A percentile compares a stretch with the other conserved stretches of the same genome.
These are phyloP conservation scores for Champsocephalus esox DNA, from an alignment of 2,797 vertebrate species.

Conservation along the genomic window DNA sequence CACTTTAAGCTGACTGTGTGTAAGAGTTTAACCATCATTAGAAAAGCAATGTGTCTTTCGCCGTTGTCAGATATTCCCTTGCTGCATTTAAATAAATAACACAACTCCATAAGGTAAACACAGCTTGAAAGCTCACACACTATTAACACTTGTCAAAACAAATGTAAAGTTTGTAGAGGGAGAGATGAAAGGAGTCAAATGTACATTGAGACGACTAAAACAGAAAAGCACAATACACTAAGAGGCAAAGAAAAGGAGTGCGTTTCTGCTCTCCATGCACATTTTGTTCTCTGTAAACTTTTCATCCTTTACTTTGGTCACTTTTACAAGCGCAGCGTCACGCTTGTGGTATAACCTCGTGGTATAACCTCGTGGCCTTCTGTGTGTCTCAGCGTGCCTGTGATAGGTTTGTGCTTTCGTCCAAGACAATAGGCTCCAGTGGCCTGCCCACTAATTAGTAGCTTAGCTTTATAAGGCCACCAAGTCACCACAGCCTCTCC, in stretches of 20 bases:
- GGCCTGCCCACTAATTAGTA: constrained; percentile 66
- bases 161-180: background rate
- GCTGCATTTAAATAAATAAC: background rate
- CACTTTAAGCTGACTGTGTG: background rate
- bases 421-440: constrained; percentile 67
- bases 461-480: constrained; percentile 62
- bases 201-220: constrained; percentile 2
- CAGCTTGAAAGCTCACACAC: background rate
- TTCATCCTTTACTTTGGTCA: constrained; percentile 68
- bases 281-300: constrained; percentile 66
- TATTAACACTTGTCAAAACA: background rate
- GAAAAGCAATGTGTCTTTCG: background rate
- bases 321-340: constrained; percentile 74
- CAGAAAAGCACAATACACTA: background rate
- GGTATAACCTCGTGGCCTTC: constrained; percentile 15
- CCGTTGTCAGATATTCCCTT: constrained; percentile 3
- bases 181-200: background rate
- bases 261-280: constrained; percentile 1
- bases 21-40: constrained; percentile 15
- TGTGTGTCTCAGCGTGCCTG: constrained; percentile 55
- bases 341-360: constrained; percentile 59
- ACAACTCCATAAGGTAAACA: background rate
- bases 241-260: background rate
- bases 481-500: constrained; percentile 55
- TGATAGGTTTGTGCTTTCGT: constrained; percentile 52